Evolutionary conservation across 2,113 vertebrate species (phyloP), one percentile per base, ranked within the genome.

Genomic region (Romanogobio albipinnatus): DNA sequence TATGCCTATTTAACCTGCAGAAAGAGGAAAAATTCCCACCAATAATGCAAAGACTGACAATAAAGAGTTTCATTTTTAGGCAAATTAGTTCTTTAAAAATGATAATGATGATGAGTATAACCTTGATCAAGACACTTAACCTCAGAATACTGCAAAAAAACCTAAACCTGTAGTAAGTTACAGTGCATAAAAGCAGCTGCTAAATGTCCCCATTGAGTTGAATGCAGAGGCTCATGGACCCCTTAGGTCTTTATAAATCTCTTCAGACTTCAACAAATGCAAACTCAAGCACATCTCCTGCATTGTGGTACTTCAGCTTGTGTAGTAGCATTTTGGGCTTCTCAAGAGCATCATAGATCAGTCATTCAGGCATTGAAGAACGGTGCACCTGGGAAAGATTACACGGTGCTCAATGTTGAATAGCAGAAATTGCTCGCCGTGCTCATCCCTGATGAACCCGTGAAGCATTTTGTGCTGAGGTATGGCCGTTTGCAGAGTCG

Each of bases 401-500:
- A 78, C 22, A 24, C 33, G 33, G 56, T 59, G 76, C 76, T 61
- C 33, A 43, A 43, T 53, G 36, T 61, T 24, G 36, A 47, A 4
- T 33, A 51, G 66, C 26, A 29, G 76, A 70, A 81, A 62, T 85
- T 10, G 58, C 77, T 80, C 9, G 9, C 15, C 36, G 53, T 24
- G 19, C 43, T 64, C 26, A 22, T 76, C 59, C 56, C 58, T n/a
- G 82, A 62, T 36, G 59, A 26, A 39, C 13, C 26, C 3, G 19
- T 5, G 19, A 36, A 43, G 56, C 33, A 10, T 49, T 77, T 64
- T 66, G 45, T 53, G 45, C 73, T 53, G 39, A 24, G 47, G 9
- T 19, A 22, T 70, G 76, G 77, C 64, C 13, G 76, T 58, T 85
- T 79, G 61, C 76, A n/a, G 59, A 58, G 76, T 73, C 43, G 5